These are phyloP conservation scores for Hymenochirus boettgeri DNA, from an alignment of 2,113 vertebrate species.

Conservation along the genomic window DNA sequence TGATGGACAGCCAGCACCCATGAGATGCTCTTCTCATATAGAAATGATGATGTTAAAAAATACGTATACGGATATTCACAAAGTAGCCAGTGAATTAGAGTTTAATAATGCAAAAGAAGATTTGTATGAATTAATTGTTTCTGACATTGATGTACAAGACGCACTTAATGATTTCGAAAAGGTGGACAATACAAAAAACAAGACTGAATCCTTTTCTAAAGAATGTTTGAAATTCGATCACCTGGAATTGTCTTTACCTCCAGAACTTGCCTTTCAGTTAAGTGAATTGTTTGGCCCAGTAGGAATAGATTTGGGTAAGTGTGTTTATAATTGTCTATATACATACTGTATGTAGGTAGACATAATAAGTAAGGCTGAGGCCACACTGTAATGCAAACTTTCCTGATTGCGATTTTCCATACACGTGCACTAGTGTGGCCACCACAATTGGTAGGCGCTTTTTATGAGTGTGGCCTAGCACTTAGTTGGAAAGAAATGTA, in stretches of 20 bases:
- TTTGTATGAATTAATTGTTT: no score
- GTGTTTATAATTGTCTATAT: slow-evolving; percentile 13
- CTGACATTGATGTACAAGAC: neutral
- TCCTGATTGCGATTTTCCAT: no score
- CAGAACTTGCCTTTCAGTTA: slow-evolving; percentile 88
- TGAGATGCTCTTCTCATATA: neutral
- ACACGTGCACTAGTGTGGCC: no score
- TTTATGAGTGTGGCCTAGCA: no score
- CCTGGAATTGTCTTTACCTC: slow-evolving; percentile 82
- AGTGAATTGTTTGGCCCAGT: slow-evolving; percentile 93
- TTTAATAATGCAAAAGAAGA: no score
- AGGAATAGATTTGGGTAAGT: slow-evolving; percentile 86
- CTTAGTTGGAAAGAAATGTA: no score
- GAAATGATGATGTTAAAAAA: neutral
- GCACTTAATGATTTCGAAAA: neutral
- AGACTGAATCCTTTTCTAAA: slow-evolving; percentile 25
- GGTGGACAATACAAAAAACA: slow-evolving; percentile 41
- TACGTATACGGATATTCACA: neutral
- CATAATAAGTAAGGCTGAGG: no score
- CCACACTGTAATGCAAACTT: no score
- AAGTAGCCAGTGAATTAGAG: no score
- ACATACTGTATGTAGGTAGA: no score
- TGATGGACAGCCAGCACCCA: neutral
- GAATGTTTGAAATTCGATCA: slow-evolving; percentile 74
- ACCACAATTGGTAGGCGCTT: no score